A percentile compares a stretch with the other conserved stretches of the same genome.
Evolutionary conservation across 1,140 invertebrate genomes (phyloP).

Genomic region (Drosophila kepulauana): DNA sequence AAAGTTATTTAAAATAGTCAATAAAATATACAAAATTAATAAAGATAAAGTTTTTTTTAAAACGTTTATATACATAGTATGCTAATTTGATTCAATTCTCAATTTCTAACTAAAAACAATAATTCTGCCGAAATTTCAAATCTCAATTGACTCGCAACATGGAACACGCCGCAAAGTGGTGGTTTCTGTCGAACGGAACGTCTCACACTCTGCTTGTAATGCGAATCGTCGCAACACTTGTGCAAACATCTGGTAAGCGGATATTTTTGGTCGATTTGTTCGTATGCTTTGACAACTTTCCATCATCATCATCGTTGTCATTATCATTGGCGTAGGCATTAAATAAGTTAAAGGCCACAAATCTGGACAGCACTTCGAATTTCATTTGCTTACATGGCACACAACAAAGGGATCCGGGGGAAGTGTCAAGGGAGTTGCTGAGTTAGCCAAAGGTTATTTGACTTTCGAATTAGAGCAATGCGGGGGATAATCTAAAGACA

Average conservation of each 20-base stretch:
- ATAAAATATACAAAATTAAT: no score
- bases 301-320: constrained; percentile 67
- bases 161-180: constrained; percentile 14
- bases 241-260: constrained; percentile 81
- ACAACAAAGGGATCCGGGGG: neutral
- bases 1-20: no score
- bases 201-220: constrained; percentile 51
- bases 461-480: constrained; percentile 64
- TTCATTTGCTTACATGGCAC: constrained; percentile 63
- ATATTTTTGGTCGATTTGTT: constrained; percentile 81
- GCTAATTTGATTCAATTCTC: no score
- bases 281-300: constrained; percentile 76
- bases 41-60: no score
- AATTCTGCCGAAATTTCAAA: neutral
- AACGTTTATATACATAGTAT: no score
- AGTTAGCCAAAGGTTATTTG: constrained; percentile 55
- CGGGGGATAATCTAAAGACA: constrained; percentile 59
- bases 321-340: constrained; percentile 38
- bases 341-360: constrained; percentile 27
- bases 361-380: constrained; percentile 43
- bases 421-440: neutral
- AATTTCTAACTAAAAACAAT: no score
- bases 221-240: constrained; percentile 74
- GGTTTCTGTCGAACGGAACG: neutral
- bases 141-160: neutral